phyloP scores from a whole-genome alignment of 35 echinoderm and acorn worm genomes.

The Heliocidaris erythrogramma region DNA sequence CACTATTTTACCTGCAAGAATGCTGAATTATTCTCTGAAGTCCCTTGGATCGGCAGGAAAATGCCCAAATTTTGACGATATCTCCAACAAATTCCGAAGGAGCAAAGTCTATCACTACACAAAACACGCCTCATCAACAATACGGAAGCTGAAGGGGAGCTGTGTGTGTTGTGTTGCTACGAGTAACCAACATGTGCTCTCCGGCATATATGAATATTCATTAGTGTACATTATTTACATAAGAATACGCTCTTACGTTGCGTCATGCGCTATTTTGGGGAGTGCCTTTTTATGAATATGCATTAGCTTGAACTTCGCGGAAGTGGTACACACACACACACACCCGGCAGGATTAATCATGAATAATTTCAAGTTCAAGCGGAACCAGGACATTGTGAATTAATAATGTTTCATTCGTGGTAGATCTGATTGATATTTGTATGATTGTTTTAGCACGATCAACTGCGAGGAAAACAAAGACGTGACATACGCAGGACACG shows the following conservation, averaged over 20 bases:
- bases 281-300: not conserved
- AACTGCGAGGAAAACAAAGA: not conserved
- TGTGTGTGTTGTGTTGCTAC: conserved; percentile 49
- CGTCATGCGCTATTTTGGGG: not conserved
- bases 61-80: not conserved
- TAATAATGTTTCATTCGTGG: not conserved
- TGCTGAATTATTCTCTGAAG: not conserved
- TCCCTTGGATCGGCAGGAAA: not conserved
- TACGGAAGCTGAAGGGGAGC: conserved; percentile 43
- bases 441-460: not conserved
- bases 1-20: not conserved
- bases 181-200: conserved; percentile 15
- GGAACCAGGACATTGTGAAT: not conserved
- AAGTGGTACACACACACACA: not conserved
- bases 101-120: not conserved
- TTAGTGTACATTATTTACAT: not conserved
- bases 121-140: not conserved
- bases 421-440: not conserved
- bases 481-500: not conserved
- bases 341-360: not conserved
- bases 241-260: not conserved
- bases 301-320: not conserved
- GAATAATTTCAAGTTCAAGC: not conserved
- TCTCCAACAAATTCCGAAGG: not conserved
- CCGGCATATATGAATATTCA: not conserved